Percentiles rank a stretch among this genome's conserved stretches.
These are phyloP conservation scores for Melanostoma mellinum DNA, from an alignment of 2,888 invertebrate genomes.

Conservation along the genomic window DNA sequence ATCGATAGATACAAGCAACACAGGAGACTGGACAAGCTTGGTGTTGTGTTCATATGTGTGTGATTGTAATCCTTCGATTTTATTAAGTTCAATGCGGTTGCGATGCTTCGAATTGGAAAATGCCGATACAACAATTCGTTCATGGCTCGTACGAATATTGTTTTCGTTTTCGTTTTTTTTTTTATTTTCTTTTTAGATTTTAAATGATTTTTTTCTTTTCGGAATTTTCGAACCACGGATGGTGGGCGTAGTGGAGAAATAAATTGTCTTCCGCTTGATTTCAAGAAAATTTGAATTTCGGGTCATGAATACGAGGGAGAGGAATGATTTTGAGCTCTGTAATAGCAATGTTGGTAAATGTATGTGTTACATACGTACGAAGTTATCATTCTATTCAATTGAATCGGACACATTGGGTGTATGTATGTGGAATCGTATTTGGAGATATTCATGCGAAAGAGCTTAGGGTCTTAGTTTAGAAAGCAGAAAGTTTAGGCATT, in stretches of 20 bases:
- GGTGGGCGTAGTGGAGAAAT: constrained; percentile 20
- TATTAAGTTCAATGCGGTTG: constrained; percentile 65
- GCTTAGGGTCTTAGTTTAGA: constrained; percentile 15
- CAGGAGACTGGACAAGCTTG: background rate
- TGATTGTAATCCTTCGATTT: constrained; percentile 48
- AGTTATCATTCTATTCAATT: constrained; percentile 45
- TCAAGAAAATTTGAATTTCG: constrained; percentile 55
- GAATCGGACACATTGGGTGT: constrained; percentile 23
- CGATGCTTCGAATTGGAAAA: constrained; percentile 55
- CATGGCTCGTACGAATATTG: constrained; percentile 28
- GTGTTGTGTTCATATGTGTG: background rate
- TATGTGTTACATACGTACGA: constrained; percentile 1
- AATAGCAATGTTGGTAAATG: background rate
- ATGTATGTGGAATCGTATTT: constrained; percentile 12
- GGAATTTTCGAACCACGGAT: constrained; percentile 18
- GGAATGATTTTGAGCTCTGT: background rate
- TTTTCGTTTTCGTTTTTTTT: constrained; percentile 26
- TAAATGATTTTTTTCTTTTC: constrained; percentile 2
- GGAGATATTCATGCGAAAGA: constrained; percentile 21
- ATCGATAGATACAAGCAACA: no score
- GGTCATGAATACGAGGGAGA: constrained; percentile 33
- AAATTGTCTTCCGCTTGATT: constrained; percentile 62
- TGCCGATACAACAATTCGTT: constrained; percentile 67
- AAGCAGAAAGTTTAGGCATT: background rate
- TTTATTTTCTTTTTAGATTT: background rate